Base-by-base conservation (phyloP, 1,140 invertebrate genomes). In the Drosophila ananassae region DNA sequence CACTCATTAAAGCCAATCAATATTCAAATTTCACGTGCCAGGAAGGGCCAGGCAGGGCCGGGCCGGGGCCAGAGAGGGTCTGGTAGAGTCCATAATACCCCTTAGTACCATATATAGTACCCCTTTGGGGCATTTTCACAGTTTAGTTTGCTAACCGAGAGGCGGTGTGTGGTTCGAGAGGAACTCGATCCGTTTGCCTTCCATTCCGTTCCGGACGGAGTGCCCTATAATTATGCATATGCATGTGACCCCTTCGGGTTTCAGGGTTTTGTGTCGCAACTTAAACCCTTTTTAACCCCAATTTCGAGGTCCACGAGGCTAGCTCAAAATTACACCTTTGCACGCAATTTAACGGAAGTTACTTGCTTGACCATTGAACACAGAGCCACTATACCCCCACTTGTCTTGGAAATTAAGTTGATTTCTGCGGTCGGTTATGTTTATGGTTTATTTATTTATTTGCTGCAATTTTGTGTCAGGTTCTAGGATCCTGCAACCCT, bases 261-360 rank as follows among this genome's bases (percentile, higher is more conserved):
- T 21, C 13, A 17, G 47, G 56, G 60, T 67, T 63, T 17, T 17
- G 17, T 79, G 77, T 77, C 60, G 73, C 81, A 84, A 74, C 73
- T 85, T 85, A 87, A 87, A 87, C 82, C 82, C 83, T 87, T 87
- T 87, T 87, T 89, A 87, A 82, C 82, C 82, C 83, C 78, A 75
- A 89, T 89, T 69, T 41, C 34, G 13, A 4, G 17, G 17, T 17
- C 17, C 17, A 12, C 13, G 22, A 21, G 44, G 44, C 1, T 46
- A 6, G 24, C 22, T 69, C 50, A 22, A 89, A 87, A 87, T 87
- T 87, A 82, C 75, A 75, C 56, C 62, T 76, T 87, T 87, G 78
- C 82, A 87, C 82, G 82, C 82, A 89, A 87, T 54, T 82, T 64
- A 69, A 79, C 82, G 82, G 82, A 87, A 87, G 82, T 87, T 57